phyloP scores from a whole-genome alignment of 2,888 invertebrate genomes.

The Himalopsyche kuldschensis region DNA sequence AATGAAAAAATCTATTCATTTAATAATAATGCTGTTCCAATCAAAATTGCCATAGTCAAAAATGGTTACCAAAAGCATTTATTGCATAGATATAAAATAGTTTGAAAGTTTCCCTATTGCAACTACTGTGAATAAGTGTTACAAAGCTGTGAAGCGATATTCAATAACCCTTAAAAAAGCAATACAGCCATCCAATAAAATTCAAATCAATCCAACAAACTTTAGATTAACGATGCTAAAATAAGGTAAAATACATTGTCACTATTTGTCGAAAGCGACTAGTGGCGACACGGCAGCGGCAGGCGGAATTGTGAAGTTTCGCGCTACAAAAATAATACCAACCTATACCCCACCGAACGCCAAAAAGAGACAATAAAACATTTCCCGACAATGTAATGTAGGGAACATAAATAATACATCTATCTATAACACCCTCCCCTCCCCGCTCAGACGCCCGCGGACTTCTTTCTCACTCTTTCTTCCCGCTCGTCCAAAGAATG shows the following conservation, averaged over 20 bases:
- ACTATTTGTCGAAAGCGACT: background rate
- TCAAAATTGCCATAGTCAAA: too few species aligned
- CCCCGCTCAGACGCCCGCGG: background rate
- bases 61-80: too few species aligned
- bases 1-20: too few species aligned
- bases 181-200: background rate
- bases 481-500: constrained; percentile 37
- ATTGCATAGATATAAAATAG: too few species aligned
- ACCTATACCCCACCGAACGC: background rate
- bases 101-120: too few species aligned
- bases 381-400: constrained; percentile 38
- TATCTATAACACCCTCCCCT: constrained; percentile 25
- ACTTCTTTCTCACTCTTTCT: constrained; percentile 37
- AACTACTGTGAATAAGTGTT: too few species aligned
- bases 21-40: too few species aligned
- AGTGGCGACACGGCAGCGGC: background rate
- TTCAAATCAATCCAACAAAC: background rate
- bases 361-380: constrained; percentile 39
- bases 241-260: background rate
- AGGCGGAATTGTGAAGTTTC: background rate
- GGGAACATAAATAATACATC: constrained; percentile 38
- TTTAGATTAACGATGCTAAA: background rate
- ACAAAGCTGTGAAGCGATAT: too few species aligned
- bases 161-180: background rate
- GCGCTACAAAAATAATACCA: background rate